Conservation (phyloP, 1,140 invertebrate genomes). For the Tetramorium alpestre region DNA sequence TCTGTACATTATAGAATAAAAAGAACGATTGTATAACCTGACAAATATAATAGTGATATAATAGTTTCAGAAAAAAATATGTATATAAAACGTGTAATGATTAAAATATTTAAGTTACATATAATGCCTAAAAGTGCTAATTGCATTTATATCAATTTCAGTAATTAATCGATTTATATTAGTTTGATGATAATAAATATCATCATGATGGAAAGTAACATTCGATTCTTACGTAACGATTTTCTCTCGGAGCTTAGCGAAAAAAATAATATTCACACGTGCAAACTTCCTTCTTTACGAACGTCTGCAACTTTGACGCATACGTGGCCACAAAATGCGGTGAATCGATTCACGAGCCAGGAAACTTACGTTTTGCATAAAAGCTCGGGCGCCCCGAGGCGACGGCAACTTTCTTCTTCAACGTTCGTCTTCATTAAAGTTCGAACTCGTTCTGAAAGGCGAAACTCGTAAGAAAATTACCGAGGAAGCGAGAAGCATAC, state of each 20-base stretch:
- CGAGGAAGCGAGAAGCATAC: conserved; percentile 2
- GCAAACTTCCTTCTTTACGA: not conserved
- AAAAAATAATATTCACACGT: too few relatives aligned
- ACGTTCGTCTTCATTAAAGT: conserved; percentile 58
- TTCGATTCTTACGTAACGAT: not conserved
- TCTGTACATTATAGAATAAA: not conserved
- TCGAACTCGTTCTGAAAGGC: conserved; percentile 21
- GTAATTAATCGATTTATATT: not conserved
- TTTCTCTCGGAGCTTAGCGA: not conserved
- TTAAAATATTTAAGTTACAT: not conserved
- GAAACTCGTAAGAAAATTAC: conserved; percentile 46
- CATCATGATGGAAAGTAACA: not conserved
- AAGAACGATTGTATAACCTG: not conserved
- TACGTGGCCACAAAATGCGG: not conserved
- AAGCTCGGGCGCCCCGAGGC: conserved; percentile 20
- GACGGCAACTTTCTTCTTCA: conserved; percentile 37
- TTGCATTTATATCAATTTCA: too few relatives aligned
- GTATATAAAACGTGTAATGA: not conserved
- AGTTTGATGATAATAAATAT: not conserved
- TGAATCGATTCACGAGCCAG: conserved; percentile 19
- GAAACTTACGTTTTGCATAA: conserved; percentile 46
- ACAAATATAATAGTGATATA: not conserved
- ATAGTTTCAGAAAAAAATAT: not conserved
- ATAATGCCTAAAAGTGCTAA: too few relatives aligned
- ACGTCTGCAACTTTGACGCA: not conserved